Evolutionary conservation across 2,888 invertebrate species (phyloP), one percentile per base, ranked within the genome.

Genomic region (Conops quadrifasciatus): DNA sequence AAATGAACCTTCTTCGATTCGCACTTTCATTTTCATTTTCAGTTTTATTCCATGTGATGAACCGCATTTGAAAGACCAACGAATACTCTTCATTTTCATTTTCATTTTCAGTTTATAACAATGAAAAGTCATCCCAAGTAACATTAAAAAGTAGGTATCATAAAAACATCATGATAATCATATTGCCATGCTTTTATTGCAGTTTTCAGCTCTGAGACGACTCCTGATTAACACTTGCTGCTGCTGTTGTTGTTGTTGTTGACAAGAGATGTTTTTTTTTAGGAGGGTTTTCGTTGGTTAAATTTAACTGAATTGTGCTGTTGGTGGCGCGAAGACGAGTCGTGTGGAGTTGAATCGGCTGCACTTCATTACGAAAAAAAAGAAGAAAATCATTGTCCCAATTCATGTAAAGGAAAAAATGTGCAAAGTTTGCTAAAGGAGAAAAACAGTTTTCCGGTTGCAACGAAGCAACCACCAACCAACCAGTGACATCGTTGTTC

Each of bases 371-470:
- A n/a, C 3, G 49, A 15, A 49, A 16, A 16, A 49, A 49, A 19
- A 4, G n/a, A 11, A 47, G 43, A 59, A 45, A 56, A 26, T 26
- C 65, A 65, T 51, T 19, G 26, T 36, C 36, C 36, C 36, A 36
- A 36, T 36, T 36, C 9, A 36, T 36, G 9, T 36, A 36, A 36
- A 36, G 9, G 9, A 9, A 9, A 36, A 36, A 36, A 36, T 36
- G 36, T 9, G 9, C 4, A 36, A 13, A 26, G 26, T 65, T 21
- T 28, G 58, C 26, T 13, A 43, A 28, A 26, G 21, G 45, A 45
- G 63, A 70, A 67, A 71, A 63, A 65, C 51, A 1, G 30, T 71
- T 67, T 73, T 73, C 72, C 72, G 67, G 70, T 66, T 72, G 70
- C 70, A 63, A 49, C 24, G 28, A 24, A 49, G 67, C 19, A 49